phyloP scores from a whole-genome alignment of 2,888 invertebrate species.

The Ectobius pallidus region DNA sequence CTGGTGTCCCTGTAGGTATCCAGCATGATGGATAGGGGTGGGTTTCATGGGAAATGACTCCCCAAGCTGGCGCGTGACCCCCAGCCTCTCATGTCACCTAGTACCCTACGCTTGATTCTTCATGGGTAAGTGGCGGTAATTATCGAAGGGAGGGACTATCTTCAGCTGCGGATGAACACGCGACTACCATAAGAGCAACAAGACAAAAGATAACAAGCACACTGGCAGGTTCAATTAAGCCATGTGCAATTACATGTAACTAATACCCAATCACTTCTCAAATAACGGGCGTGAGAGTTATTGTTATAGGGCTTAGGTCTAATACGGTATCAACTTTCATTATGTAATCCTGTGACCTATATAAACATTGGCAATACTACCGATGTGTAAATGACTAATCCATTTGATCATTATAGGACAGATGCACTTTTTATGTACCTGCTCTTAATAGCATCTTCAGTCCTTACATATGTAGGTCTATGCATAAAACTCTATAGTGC shows the following conservation, averaged over 20 bases:
- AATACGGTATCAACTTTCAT: too few relatives aligned
- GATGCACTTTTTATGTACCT: too few relatives aligned
- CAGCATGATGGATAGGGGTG: constrained; percentile 2
- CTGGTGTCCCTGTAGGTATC: too few relatives aligned
- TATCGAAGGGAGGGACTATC: neutral
- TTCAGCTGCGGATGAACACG: neutral
- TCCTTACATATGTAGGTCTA: too few relatives aligned
- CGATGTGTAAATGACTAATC: too few relatives aligned
- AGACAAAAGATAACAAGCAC: neutral
- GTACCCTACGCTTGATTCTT: neutral
- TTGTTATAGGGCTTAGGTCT: too few relatives aligned
- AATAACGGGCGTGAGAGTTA: neutral
- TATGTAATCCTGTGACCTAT: too few relatives aligned
- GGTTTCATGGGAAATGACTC: neutral
- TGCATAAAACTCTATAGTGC: too few relatives aligned
- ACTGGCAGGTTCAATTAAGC: neutral
- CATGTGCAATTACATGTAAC: neutral
- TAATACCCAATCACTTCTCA: neutral
- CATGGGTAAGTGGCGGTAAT: constrained; percentile 12
- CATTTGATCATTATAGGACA: too few relatives aligned
- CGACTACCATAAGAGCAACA: constrained; percentile 9
- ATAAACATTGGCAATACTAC: too few relatives aligned
- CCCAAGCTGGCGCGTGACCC: constrained; percentile 7
- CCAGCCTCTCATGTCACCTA: constrained; percentile 16
- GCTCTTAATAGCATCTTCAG: too few relatives aligned